These are phyloP conservation scores for Meiosimyza platycephala DNA, from an alignment of 2,888 invertebrate genomes.

Conservation along the genomic window DNA sequence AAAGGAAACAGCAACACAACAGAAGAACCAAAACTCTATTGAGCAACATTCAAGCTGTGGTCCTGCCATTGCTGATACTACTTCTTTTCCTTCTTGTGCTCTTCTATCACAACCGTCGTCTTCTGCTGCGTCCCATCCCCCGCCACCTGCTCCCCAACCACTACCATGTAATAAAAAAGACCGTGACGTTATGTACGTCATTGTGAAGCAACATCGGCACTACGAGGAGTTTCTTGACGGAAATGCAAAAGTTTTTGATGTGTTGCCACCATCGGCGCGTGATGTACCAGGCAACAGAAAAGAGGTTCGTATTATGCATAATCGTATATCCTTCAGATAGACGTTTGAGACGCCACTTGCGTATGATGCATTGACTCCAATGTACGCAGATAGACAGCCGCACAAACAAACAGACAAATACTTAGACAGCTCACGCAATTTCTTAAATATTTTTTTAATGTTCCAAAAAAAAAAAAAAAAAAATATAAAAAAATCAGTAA, in stretches of 20 bases:
- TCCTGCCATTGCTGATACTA: slow-evolving; percentile 50
- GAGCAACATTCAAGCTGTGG: slow-evolving; percentile 76
- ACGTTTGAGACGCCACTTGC: slow-evolving; percentile 33
- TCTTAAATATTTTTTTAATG: neutral
- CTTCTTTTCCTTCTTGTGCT: neutral
- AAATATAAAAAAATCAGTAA: too few species aligned
- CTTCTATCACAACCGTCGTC: slow-evolving; percentile 32
- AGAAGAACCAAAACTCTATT: slow-evolving; percentile 43
- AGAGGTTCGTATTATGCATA: slow-evolving; percentile 44
- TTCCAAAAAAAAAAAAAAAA: too few species aligned
- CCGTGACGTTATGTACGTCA: slow-evolving; percentile 47
- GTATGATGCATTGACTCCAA: slow-evolving; percentile 9
- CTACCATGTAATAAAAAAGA: neutral
- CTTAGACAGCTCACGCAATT: slow-evolving; percentile 33
- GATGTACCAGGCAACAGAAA: slow-evolving; percentile 45
- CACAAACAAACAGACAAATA: slow-evolving; percentile 11
- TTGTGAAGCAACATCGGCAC: slow-evolving; percentile 56
- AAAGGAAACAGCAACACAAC: slow-evolving; percentile 36
- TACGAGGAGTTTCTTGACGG: slow-evolving; percentile 61
- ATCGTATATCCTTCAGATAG: slow-evolving; percentile 11
- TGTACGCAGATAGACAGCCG: slow-evolving; percentile 4
- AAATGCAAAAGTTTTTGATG: slow-evolving; percentile 56
- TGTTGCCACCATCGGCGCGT: slow-evolving; percentile 47
- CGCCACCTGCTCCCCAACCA: slow-evolving; percentile 37
- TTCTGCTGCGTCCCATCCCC: slow-evolving; percentile 27